Evolutionary conservation across 1,140 invertebrate species (phyloP).

Genomic region (Neocloeon triangulifer): DNA sequence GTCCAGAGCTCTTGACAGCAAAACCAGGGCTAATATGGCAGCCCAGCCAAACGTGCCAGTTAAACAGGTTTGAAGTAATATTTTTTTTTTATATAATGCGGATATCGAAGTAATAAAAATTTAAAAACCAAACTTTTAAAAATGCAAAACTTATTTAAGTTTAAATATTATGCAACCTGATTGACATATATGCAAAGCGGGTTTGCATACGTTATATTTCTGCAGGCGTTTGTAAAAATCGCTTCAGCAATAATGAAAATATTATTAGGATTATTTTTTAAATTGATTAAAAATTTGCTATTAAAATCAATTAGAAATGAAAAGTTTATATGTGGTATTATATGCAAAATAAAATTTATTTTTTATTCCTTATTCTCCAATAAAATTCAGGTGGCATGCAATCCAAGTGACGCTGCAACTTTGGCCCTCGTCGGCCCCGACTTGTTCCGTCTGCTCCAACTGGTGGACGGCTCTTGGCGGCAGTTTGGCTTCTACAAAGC

Average conservation of each 20-base stretch:
- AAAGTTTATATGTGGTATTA: too few relatives aligned
- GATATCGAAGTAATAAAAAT: too few relatives aligned
- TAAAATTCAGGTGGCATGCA: conserved; percentile 30
- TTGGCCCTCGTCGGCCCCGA: conserved; percentile 47
- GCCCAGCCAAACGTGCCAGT: too few relatives aligned
- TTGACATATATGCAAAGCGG: too few relatives aligned
- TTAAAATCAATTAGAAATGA: too few relatives aligned
- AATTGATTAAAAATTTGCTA: too few relatives aligned
- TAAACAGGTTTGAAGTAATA: conserved; percentile 16
- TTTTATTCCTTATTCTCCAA: conserved; percentile 3
- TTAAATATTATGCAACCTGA: conserved; percentile 4
- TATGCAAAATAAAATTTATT: conserved; percentile 1
- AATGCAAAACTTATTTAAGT: conserved; percentile 1
- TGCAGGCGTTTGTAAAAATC: too few relatives aligned
- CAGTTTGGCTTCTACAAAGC: conserved; percentile 63
- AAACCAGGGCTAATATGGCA: conserved; percentile 44
- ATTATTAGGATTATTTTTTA: too few relatives aligned
- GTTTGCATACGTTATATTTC: too few relatives aligned
- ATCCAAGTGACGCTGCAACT: conserved; percentile 51
- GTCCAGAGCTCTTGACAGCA: conserved; percentile 56
- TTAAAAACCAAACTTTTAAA: conserved; percentile 1
- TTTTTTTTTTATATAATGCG: conserved; percentile 5
- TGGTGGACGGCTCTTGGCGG: conserved; percentile 55
- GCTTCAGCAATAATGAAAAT: too few relatives aligned
- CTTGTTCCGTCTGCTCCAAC: conserved; percentile 51